phyloP scores from a whole-genome alignment of 1,140 invertebrate species.

The Polyergus mexicanus region DNA sequence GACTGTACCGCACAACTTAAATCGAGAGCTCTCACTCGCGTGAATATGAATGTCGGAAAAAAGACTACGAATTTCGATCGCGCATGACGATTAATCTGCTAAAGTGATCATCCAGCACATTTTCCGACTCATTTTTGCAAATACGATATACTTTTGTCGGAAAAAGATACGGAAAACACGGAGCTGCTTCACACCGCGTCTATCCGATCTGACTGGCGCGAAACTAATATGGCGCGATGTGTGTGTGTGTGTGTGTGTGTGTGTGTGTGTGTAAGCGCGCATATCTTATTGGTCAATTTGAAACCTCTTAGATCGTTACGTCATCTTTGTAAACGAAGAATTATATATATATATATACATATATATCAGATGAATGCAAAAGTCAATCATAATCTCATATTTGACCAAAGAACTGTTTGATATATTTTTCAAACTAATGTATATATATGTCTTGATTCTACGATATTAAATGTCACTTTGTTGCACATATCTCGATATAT shows the following conservation, averaged over 20 bases:
- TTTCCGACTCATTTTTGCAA: constrained; percentile 5
- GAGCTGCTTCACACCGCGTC: not conserved
- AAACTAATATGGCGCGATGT: constrained; percentile 26
- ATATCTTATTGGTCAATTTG: constrained; percentile 9
- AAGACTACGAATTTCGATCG: constrained; percentile 7
- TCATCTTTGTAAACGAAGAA: no score
- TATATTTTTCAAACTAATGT: no score
- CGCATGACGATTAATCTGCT: constrained; percentile 35
- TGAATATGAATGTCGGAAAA: constrained; percentile 26
- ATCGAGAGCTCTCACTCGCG: constrained; percentile 3
- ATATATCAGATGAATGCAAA: not conserved
- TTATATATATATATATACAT: not conserved
- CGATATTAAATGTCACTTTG: no score
- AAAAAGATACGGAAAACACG: constrained; percentile 22
- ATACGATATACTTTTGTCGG: constrained; percentile 13
- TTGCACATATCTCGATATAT: no score
- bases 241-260: no score
- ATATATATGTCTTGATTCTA: no score
- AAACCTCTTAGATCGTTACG: no score
- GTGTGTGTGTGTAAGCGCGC: not conserved
- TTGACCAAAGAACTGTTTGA: constrained; percentile 29
- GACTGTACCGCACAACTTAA: constrained; percentile 16
- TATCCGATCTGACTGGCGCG: not conserved
- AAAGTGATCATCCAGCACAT: not conserved
- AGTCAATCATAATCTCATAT: constrained; percentile 44